These are phyloP conservation scores for Recurvirostra avosetta DNA, from an alignment of 2,113 vertebrate genomes.

Conservation along the genomic window DNA sequence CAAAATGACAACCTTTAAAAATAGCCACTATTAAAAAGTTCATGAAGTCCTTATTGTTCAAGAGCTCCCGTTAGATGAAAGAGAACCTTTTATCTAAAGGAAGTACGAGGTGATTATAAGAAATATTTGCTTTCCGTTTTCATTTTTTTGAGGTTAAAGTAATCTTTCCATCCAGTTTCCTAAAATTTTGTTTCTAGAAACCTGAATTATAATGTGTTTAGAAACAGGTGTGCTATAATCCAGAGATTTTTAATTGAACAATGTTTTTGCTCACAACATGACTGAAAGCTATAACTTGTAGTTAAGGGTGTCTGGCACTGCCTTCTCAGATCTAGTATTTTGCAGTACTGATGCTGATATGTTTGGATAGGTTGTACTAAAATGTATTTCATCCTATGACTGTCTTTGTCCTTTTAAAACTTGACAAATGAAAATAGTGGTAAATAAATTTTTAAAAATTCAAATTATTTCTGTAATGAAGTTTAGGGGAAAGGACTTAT, in stretches of 20 bases:
- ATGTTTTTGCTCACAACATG: neutral
- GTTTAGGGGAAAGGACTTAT: neutral
- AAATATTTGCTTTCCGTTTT: neutral
- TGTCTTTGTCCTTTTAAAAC: neutral
- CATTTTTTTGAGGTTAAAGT: neutral
- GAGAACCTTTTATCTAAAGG: neutral
- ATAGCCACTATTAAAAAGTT: conserved; percentile 7
- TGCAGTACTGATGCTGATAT: neutral
- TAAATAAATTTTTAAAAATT: neutral
- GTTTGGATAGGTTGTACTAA: conserved; percentile 11
- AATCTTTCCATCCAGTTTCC: neutral
- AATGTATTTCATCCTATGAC: neutral
- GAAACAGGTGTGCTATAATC: neutral
- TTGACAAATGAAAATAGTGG: neutral
- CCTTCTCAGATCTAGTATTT: conserved; percentile 5
- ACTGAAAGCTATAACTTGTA: neutral
- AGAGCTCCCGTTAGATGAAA: neutral
- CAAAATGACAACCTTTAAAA: conserved; percentile 17
- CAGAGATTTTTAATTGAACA: neutral
- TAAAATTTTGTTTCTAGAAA: neutral
- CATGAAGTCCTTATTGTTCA: neutral
- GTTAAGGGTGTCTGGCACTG: neutral
- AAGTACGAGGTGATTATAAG: neutral
- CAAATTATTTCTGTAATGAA: neutral
- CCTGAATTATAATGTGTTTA: neutral